A percentile compares a stretch with the other conserved stretches of the same genome.
Evolutionary conservation across 2,797 vertebrate genomes (phyloP).

Genomic region (Peromyscus melanophrys): DNA sequence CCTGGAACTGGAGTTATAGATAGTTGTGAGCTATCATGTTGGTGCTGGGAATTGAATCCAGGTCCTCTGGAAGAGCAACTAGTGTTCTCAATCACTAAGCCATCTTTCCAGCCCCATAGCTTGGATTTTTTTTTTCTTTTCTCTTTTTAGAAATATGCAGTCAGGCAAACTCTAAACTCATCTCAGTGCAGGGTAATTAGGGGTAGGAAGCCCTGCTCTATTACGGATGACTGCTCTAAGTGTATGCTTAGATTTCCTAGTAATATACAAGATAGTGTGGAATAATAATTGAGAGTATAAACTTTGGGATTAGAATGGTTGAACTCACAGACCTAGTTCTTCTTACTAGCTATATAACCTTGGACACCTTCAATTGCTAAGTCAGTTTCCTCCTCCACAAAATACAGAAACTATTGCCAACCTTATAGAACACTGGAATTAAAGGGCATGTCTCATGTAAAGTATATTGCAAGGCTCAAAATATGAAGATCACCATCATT

Average conservation of each 20-base stretch:
- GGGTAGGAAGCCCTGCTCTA: neutral
- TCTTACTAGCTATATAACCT: neutral
- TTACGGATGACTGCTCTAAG: neutral
- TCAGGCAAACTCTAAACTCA: conserved; percentile 7
- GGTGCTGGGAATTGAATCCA: neutral
- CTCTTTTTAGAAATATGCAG: neutral
- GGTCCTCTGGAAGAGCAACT: neutral
- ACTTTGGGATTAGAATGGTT: neutral
- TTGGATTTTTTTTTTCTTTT: neutral
- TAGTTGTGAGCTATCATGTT: neutral
- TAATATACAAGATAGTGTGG: neutral
- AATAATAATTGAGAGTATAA: neutral
- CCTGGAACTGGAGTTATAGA: neutral
- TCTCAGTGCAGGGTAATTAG: neutral
- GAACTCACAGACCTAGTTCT: neutral
- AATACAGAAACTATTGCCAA: neutral
- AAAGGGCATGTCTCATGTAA: neutral
- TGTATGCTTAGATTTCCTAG: conserved; percentile 12
- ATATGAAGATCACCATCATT: neutral
- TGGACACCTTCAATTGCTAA: neutral
- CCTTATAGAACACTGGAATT: neutral
- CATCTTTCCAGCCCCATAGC: neutral
- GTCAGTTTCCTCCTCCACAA: conserved; percentile 8
- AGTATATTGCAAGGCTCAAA: neutral
- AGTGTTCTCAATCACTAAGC: neutral